Evolutionary conservation across 2,888 invertebrate species (phyloP), one percentile per base, ranked within the genome.

Genomic region (Lumbricus terrestris): DNA sequence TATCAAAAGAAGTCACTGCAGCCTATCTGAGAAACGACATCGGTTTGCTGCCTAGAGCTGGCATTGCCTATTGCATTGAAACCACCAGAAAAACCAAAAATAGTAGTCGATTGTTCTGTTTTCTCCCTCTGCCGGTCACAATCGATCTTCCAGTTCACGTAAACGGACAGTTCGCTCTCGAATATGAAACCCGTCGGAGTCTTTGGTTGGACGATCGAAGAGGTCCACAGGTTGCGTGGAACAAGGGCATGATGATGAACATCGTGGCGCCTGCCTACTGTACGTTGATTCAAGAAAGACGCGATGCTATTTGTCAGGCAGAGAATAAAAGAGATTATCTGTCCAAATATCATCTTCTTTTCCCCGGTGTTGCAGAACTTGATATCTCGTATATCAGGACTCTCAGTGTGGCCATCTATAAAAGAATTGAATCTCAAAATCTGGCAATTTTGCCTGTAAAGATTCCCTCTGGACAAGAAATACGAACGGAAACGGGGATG

Each of bases 131-230:
- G 38, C 92, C 93, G 11, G 35, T 93, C 29, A 91, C 91, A 37
- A 92, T 93, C 37, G 90, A 90, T 8, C 92, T 94, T 38, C 93
- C 93, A 23, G 93, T 94, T 35, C 93, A 94, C 90, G 91, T 95
- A 2, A 94, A 94, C 91, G 94, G 93, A 5, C 93, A 93, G 37
- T 95, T 95, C 92, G 93, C 94, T 3, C 92, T 95, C 37, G 92
- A 92, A n/a, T 91, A 91, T 69, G 93, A 93, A 89, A 90, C 94
- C 69, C 91, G 94, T 42, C 91, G 93, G 34, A 92, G 93, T 35
- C 92, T 94, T 15, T 92, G 92, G 92, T 42, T 88, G 18, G 92
- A 92, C 85, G 91, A 92, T 16, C 92, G 92, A 20, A 91, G 91
- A 35, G 89, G 83, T 18, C 91, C 91, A 34, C 93, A 93, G 34